Conservation (phyloP, 2,888 invertebrate species). For the Sisyra nigra region DNA sequence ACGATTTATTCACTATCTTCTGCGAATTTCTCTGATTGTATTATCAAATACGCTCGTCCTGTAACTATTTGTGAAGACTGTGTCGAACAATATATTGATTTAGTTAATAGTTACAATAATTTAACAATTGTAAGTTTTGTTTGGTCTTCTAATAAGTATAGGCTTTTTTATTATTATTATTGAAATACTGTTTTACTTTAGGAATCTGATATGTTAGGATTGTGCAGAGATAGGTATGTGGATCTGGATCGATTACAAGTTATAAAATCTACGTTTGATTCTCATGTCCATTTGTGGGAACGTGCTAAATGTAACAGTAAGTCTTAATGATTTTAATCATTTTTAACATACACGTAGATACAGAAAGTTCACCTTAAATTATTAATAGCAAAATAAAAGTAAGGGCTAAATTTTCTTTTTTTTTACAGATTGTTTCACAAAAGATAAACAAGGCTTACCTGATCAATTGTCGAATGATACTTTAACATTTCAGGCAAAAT, state of each 20-base stretch:
- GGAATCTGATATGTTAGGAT: too few relatives aligned
- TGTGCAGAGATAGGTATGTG: conserved; percentile 37
- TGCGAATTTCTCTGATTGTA: conserved; percentile 40
- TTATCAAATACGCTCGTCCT: conserved; percentile 40
- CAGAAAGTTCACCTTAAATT: too few relatives aligned
- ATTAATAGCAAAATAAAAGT: too few relatives aligned
- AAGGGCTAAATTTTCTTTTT: conserved; percentile 11
- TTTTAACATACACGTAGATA: too few relatives aligned
- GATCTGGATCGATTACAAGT: conserved; percentile 46
- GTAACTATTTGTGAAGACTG: conserved; percentile 43
- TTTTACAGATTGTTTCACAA: conserved; percentile 39
- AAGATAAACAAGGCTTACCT: conserved; percentile 26
- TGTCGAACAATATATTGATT: conserved; percentile 33
- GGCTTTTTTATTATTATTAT: conserved; percentile 7
- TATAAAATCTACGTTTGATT: conserved; percentile 36
- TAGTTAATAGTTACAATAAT: conserved; percentile 29
- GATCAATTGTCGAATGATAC: conserved; percentile 31
- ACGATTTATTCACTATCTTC: conserved; percentile 4
- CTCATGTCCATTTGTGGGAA: conserved; percentile 38
- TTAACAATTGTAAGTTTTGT: not conserved
- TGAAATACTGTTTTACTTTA: conserved; percentile 16
- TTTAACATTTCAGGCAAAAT: conserved; percentile 29
- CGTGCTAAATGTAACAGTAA: conserved; percentile 46
- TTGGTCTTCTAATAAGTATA: not conserved
- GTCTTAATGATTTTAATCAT: conserved; percentile 14